These are phyloP conservation scores for Poecilia velifera DNA, from an alignment of 2,797 vertebrate genomes.

Conservation along the genomic window DNA sequence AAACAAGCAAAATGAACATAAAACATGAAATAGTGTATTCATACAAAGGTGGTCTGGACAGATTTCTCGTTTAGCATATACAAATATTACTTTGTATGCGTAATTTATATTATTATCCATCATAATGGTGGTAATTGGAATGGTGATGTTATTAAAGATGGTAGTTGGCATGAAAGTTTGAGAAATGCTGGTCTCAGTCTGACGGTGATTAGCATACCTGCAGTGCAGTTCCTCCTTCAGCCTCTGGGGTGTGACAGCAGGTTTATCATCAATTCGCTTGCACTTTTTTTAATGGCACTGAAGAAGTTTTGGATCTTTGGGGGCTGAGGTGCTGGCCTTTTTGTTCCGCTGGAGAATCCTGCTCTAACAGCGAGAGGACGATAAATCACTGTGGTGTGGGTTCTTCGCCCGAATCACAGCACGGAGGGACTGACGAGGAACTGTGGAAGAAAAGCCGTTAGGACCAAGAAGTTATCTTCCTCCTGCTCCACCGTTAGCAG, in stretches of 20 bases:
- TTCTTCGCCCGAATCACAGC: conserved; percentile 36
- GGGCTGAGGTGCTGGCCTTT: conserved; percentile 70
- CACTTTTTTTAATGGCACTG: conserved; percentile 66
- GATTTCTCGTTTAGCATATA: neutral
- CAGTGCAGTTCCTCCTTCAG: conserved; percentile 48
- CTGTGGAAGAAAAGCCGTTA: conserved; percentile 22
- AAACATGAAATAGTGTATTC: neutral
- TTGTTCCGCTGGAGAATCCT: conserved; percentile 81
- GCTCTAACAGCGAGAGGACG: conserved; percentile 72
- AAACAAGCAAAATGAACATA: neutral
- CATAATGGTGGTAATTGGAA: neutral
- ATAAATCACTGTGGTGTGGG: conserved; percentile 49
- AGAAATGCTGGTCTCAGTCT: neutral
- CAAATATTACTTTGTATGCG: neutral
- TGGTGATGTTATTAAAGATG: neutral
- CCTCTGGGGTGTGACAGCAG: conserved; percentile 73
- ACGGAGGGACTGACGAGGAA: conserved; percentile 24
- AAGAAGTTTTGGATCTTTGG: conserved; percentile 75
- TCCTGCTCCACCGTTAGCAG: conserved; percentile 34
- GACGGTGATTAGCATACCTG: conserved; percentile 47
- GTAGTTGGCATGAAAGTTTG: neutral
- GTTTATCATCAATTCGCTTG: conserved; percentile 56
- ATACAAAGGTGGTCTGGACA: neutral
- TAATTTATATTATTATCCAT: neutral
- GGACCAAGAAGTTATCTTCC: conserved; percentile 34